A percentile compares a stretch with the other conserved stretches of the same genome.
Evolutionary conservation across 1,140 invertebrate genomes (phyloP).

Genomic region (Drosophila asahinai): DNA sequence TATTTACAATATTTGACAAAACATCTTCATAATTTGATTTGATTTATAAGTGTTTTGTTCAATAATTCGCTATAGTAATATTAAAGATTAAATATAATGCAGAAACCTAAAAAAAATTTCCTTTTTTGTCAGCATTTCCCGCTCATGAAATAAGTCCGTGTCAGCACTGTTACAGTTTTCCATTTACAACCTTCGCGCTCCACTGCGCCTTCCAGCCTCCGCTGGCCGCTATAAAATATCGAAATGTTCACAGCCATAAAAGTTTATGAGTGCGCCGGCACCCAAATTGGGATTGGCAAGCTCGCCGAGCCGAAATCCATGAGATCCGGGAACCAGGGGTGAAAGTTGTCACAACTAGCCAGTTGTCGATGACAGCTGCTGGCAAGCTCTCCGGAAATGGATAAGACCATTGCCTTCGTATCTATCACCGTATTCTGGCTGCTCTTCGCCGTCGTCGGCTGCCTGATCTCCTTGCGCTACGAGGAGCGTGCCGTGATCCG

Average conservation of each 20-base stretch:
- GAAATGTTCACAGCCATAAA: conserved; percentile 73
- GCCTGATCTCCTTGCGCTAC: conserved; percentile 13
- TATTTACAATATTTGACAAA: too few species aligned
- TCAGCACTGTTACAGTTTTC: conserved; percentile 54
- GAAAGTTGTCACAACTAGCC: conserved; percentile 56
- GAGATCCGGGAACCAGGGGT: conserved; percentile 8
- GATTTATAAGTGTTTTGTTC: too few species aligned
- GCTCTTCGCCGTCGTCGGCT: conserved; percentile 28
- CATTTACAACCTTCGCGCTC: conserved; percentile 71
- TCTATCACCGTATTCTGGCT: conserved; percentile 37
- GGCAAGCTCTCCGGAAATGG: conserved; percentile 46
- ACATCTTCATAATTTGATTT: not conserved
- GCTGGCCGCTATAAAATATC: conserved; percentile 62
- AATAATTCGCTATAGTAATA: too few species aligned
- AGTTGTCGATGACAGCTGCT: conserved; percentile 11
- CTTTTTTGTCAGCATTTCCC: too few species aligned
- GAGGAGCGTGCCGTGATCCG: conserved; percentile 43
- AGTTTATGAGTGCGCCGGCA: conserved; percentile 61
- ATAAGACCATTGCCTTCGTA: conserved; percentile 19
- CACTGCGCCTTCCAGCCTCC: conserved; percentile 61
- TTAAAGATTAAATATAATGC: too few species aligned
- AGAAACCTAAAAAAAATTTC: too few species aligned
- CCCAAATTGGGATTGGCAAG: conserved; percentile 59
- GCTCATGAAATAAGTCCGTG: not conserved
- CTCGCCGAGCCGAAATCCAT: not conserved